Base-by-base conservation (phyloP, 2,888 invertebrate genomes). In the Drosophila flavopinicola region DNA sequence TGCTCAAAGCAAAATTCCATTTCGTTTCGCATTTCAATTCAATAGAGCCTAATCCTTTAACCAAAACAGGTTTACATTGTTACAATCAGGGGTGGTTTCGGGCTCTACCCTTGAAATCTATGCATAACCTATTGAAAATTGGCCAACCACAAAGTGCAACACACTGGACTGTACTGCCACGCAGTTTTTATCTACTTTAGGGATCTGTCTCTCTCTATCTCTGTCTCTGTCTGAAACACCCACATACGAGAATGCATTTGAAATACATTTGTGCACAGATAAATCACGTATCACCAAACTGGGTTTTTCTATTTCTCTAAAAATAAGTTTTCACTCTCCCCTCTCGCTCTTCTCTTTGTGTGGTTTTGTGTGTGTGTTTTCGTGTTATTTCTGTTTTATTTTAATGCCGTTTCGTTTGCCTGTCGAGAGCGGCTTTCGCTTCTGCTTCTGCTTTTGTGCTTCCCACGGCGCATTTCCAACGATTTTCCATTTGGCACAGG, bases 41-140 rank as follows among this genome's bases (percentile, higher is more conserved):
- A 53, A 56, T 15, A 33, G 30, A 27, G 20, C 24, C 25, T 82
- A 78, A 83, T 85, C 79, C 79, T 82, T 83, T 85, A 11, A 41
- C 52, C 48, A 56, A 65, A 80, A 79, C 79, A 85, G 79, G 79
- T 79, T 85, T n/a, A n/a, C n/a, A n/a, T n/a, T n/a, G n/a, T n/a
- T n/a, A n/a, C n/a, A n/a, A n/a, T 71, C 30, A n/a, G 30, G 70
- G 75, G 72, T 72, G 65, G 58, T 29, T 75, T 74, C 9, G 2
- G 37, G 11, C 33, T 53, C 32, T 59, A 74, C 5, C 82, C 75
- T 77, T 75, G 72, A 79, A 76, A 58, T 51, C 30, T 6, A 23
- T 39, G 39, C 58, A 57, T 13, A 51, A 47, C 27, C 35, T n/a
- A 41, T 47, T 51, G 41, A 71, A 61, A 64, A 59, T 73, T 60